Conservation (phyloP, 2,888 invertebrate species). For the Alsophila aescularia region DNA sequence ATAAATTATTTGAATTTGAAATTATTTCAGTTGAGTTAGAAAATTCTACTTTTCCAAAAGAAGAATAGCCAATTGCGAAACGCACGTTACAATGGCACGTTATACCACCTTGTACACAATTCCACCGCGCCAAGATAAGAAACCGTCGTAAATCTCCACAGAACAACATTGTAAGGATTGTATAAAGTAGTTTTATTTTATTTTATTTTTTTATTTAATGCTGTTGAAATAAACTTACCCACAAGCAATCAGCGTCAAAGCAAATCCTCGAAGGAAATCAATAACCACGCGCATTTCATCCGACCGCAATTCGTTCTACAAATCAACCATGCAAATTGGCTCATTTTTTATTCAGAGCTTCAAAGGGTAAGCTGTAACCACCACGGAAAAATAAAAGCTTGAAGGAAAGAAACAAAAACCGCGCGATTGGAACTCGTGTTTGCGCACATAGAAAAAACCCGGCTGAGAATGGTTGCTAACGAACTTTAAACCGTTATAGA, state of each 20-base stretch:
- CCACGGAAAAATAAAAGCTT: not conserved
- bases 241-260: slow-evolving; percentile 29
- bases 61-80: slow-evolving; percentile 1
- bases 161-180: slow-evolving; percentile 14
- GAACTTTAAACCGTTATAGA: too few species aligned
- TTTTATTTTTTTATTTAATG: too few species aligned
- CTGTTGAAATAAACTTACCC: slow-evolving; percentile 27
- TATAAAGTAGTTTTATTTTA: slow-evolving; percentile 29
- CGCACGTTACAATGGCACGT: slow-evolving; percentile 15
- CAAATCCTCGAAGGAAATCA: slow-evolving; percentile 44
- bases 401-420: slow-evolving; percentile 25
- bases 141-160: slow-evolving; percentile 18
- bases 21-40: too few species aligned
- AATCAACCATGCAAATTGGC: slow-evolving; percentile 56
- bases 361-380: slow-evolving; percentile 6
- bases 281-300: slow-evolving; percentile 45
- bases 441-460: too few species aligned
- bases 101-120: slow-evolving; percentile 11
- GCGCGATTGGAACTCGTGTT: not conserved
- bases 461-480: too few species aligned
- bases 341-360: slow-evolving; percentile 52
- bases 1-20: too few species aligned
- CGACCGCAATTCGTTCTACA: slow-evolving; percentile 42
- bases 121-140: slow-evolving; percentile 12
- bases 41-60: too few species aligned